Evolutionary conservation across 1,140 invertebrate species (phyloP), one percentile per base, ranked within the genome.

Genomic region (Melanaphis sacchari): DNA sequence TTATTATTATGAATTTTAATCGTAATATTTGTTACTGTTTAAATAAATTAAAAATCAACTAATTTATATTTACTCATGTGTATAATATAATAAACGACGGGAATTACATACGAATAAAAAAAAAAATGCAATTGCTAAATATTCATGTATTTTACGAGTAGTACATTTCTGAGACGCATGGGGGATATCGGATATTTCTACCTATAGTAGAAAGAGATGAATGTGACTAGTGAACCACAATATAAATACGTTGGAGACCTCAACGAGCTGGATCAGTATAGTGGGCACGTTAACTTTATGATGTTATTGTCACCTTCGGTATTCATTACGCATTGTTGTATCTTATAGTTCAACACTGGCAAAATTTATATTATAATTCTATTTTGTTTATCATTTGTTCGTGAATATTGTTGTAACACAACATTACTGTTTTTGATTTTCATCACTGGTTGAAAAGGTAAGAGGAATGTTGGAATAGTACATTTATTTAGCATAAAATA

Each of bases 161-260:
- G 24, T 26, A 21, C 15, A 76, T 43, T 36, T 43, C 36, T 38
- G 40, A 43, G 90, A 82, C 59, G 38, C 8, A 31, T 43, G 90
- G 89, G 90, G 90, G 90, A 49, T 92, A 89, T 21, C 36, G 88
- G 36, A 49, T 52, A 46, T 43, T 52, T 54, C 49, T 24, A n/a
- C 46, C n/a, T 38, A 22, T 82, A 82, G 43, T 36, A 49, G 66
- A 82, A 82, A 92, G 91, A 82, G 59, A 82, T 46, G 59, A 81
- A 41, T 92, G 91, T 82, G 76, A 81, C 91, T 81, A 92, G 43
- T 81, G 41, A 92, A 92, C 91, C 76, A 49, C 91, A 92, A 81
- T 92, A 92, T 92, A 92, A 92, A 92, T 91, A 92, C 91, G 43
- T 81, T 38, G 41, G 91, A 92, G 91, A 92, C 91, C 40, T 92